Base-by-base conservation (phyloP, 2,888 invertebrate species). In the Scaptomyza caliginosa region DNA sequence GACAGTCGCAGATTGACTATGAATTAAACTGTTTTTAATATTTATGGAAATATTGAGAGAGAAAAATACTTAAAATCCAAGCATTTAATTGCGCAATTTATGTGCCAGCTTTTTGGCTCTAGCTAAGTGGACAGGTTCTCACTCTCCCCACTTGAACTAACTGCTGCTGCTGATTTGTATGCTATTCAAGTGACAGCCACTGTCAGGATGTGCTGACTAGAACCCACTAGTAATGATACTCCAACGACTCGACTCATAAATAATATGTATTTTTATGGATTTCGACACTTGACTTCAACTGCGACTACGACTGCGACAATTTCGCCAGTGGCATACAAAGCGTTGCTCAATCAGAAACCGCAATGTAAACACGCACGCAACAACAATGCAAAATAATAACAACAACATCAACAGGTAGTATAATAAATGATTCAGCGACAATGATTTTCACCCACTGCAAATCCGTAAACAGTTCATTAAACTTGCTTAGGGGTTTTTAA, bases 281-380 rank as follows among this genome's bases (percentile, higher is more conserved):
- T 74, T 81, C 62, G 40, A 45, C 62, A 57, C 40, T 43, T 50
- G 43, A 34, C 40, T 38, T 38, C 13, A 23, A 23, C 5, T 32
- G 13, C 7, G 13, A 13, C 16, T 34, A 40, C 46, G 40, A 45
- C 59, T 68, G 54, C 17, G 56, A 77, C 58, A 52, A 82, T 82
- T 77, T 81, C 85, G 82, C 66, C 72, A 56, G 46, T 72, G 76
- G 81, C 85, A 81, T 81, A 85, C 85, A 78, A 86, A 81, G 52
- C 59, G 60, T 49, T 40, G 21, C 42, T 56, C 58, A 46, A 55
- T 56, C 54, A 63, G 54, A 63, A 32, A 58, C 40, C 65, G 38
- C 67, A 77, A 40, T 52, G 19, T 17, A 39, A 48, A 43, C 45
- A 39, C 38, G 38, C 19, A 39, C 17, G 19, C 38, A 39, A 21